phyloP scores from a whole-genome alignment of 2,797 vertebrate genomes.

The Argya squamiceps region DNA sequence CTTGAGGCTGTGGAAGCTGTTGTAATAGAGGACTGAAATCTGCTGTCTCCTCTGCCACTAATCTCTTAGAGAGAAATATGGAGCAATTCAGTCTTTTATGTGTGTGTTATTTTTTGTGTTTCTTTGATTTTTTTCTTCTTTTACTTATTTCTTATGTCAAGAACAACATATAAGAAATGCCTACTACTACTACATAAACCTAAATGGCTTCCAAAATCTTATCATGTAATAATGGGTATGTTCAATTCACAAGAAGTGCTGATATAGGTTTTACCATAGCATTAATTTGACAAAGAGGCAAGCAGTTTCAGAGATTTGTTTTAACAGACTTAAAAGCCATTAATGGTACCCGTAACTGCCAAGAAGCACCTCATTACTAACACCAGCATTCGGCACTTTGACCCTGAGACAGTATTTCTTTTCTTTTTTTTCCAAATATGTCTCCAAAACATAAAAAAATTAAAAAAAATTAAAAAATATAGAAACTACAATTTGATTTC shows the following conservation, averaged over 20 bases:
- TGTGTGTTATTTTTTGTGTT: accelerated
- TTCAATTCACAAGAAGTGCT: neutral
- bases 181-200: neutral
- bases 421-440: neutral
- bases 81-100: neutral
- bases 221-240: neutral
- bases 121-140: neutral
- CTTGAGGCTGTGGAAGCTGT: neutral
- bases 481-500: neutral
- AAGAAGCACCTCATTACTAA: neutral
- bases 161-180: neutral
- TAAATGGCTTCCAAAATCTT: neutral
- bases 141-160: neutral
- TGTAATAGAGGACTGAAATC: neutral
- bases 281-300: neutral
- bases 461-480: neutral
- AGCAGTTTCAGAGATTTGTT: neutral
- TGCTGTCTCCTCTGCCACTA: neutral
- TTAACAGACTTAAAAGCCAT: neutral
- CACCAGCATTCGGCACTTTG: neutral
- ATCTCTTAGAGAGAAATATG: neutral
- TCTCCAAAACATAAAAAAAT: neutral
- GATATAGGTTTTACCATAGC: neutral
- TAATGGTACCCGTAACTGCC: neutral
- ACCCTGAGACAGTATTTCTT: neutral